A percentile compares a stretch with the other conserved stretches of the same genome.
phyloP scores from a whole-genome alignment of 2,888 invertebrate species.

The Octodonta nipae region DNA sequence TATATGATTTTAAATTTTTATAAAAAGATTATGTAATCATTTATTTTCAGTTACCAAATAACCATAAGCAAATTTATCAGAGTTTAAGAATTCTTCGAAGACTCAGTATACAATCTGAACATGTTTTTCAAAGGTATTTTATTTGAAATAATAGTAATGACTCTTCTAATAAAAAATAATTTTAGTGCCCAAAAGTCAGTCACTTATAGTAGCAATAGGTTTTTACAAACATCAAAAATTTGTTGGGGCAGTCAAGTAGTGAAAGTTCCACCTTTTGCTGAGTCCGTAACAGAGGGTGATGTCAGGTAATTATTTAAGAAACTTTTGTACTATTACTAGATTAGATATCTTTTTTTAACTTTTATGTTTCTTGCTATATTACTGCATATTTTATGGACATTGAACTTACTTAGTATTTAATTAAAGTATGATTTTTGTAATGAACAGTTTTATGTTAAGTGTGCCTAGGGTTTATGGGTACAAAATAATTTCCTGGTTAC shows the following conservation, averaged over 20 bases:
- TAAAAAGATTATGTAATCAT: conserved; percentile 13
- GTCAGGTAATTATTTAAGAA: too few relatives aligned
- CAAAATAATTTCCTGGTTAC: too few relatives aligned
- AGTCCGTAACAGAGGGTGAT: conserved; percentile 93
- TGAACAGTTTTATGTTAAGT: too few relatives aligned
- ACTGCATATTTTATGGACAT: too few relatives aligned
- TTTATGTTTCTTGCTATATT: too few relatives aligned
- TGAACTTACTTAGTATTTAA: too few relatives aligned
- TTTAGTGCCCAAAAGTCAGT: conserved; percentile 16
- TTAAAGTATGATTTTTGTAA: too few relatives aligned
- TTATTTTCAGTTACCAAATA: conserved; percentile 11
- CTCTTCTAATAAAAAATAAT: conserved; percentile 1
- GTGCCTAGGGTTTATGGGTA: too few relatives aligned
- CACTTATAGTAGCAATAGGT: conserved; percentile 17
- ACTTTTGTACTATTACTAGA: too few relatives aligned
- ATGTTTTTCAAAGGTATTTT: conserved; percentile 6
- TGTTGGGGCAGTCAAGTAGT: conserved; percentile 44
- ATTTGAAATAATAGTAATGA: neutral
- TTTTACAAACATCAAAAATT: conserved; percentile 34
- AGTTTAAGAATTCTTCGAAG: conserved; percentile 16
- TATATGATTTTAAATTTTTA: conserved; percentile 1
- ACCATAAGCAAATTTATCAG: conserved; percentile 9
- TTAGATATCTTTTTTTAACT: too few relatives aligned
- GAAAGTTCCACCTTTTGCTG: conserved; percentile 87
- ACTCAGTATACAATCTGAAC: conserved; percentile 15